A percentile compares a stretch with the other conserved stretches of the same genome.
Conservation (phyloP, 2,888 invertebrate genomes). For the Eilema caniola region DNA sequence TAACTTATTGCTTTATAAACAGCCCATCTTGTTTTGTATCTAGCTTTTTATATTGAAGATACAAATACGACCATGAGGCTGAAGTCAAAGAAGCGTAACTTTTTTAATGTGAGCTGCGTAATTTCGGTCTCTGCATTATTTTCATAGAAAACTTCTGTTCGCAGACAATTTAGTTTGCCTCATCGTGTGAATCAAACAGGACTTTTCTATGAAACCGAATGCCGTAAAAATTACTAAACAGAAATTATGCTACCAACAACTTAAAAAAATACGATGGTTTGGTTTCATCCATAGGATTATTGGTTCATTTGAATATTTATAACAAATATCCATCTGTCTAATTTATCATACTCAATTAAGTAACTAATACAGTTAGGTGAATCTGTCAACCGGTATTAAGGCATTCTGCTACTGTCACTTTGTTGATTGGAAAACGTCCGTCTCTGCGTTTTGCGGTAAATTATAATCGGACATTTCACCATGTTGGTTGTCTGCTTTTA, state of each 20-base stretch:
- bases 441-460: background rate
- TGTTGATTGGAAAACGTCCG: background rate
- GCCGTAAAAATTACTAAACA: no score
- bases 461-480: background rate
- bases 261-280: no score
- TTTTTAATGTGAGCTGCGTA: no score
- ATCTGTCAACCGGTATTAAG: background rate
- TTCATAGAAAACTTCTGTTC: no score
- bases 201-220: no score
- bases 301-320: background rate
- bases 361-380: background rate
- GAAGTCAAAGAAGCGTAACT: no score
- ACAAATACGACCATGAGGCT: background rate
- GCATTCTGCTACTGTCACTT: conserved; percentile 12
- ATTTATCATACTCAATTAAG: background rate
- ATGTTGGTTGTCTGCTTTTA: background rate
- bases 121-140: no score
- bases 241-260: no score
- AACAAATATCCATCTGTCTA: background rate
- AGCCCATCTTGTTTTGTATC: background rate
- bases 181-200: no score
- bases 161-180: no score
- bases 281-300: background rate
- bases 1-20: background rate
- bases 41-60: background rate